Percentiles rank a stretch among this genome's conserved stretches.
Evolutionary conservation across 2,113 vertebrate species (phyloP).

Genomic region (Canis aureus): DNA sequence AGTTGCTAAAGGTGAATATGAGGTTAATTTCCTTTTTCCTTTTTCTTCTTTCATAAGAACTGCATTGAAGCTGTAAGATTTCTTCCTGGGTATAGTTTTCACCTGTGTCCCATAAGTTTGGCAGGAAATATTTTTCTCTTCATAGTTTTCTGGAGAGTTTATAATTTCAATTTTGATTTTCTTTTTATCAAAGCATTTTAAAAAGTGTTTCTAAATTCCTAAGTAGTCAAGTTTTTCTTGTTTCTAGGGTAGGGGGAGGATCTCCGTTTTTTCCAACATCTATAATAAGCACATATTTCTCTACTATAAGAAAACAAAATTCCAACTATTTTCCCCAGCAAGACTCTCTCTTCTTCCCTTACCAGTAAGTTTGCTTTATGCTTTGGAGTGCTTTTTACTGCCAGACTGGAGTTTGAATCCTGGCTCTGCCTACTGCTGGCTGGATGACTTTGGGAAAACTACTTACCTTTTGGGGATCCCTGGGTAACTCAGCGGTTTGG

Average conservation of each 20-base stretch:
- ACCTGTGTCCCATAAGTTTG: neutral
- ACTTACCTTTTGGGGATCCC: neutral
- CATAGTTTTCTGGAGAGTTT: neutral
- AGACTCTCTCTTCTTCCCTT: conserved; percentile 3
- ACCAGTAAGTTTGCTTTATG: neutral
- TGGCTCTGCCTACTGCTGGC: neutral
- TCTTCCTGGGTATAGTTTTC: neutral
- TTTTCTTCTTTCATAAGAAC: conserved; percentile 25
- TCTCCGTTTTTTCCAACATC: neutral
- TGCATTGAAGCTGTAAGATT: neutral
- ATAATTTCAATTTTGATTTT: conserved; percentile 42
- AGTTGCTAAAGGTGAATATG: conserved; percentile 10
- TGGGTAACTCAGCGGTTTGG: too few relatives aligned
- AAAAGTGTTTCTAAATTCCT: conserved; percentile 24
- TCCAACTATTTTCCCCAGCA: neutral
- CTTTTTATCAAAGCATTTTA: conserved; percentile 22
- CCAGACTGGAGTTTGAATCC: neutral
- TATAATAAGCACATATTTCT: neutral
- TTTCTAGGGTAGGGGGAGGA: neutral
- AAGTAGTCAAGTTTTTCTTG: neutral
- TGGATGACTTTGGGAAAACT: neutral
- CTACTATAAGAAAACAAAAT: neutral
- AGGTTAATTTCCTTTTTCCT: conserved; percentile 40
- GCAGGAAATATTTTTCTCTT: conserved; percentile 11
- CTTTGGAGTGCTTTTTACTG: neutral